Conservation (phyloP, 2,888 invertebrate species). For the Drosophila tanythrix region DNA sequence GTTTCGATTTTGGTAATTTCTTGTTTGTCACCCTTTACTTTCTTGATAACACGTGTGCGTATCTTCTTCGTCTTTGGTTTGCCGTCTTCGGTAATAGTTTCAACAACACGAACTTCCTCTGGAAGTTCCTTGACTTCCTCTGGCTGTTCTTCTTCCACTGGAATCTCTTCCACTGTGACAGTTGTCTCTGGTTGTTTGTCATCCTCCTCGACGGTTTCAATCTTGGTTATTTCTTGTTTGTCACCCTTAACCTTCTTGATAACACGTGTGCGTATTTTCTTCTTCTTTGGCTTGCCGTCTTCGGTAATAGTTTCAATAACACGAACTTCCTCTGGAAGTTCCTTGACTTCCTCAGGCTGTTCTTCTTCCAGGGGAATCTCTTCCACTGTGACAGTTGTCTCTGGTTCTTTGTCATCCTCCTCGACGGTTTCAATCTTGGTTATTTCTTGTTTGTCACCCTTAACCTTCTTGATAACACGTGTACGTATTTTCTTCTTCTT, state of each 20-base stretch:
- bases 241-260: slow-evolving; percentile 50
- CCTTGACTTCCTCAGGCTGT: slow-evolving; percentile 29
- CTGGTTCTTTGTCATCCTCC: slow-evolving; percentile 48
- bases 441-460: slow-evolving; percentile 51
- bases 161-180: slow-evolving; percentile 44
- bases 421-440: slow-evolving; percentile 55
- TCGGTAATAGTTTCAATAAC: slow-evolving; percentile 40
- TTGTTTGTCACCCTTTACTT: slow-evolving; percentile 11
- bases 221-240: slow-evolving; percentile 50
- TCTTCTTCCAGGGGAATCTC: slow-evolving; percentile 41
- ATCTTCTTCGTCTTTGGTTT: slow-evolving; percentile 41
- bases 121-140: slow-evolving; percentile 43
- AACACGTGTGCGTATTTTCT: slow-evolving; percentile 48
- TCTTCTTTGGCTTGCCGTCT: slow-evolving; percentile 47
- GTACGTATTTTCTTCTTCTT: slow-evolving; percentile 52
- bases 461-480: slow-evolving; percentile 52
- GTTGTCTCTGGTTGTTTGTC: slow-evolving; percentile 46
- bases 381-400: slow-evolving; percentile 47
- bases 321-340: slow-evolving; percentile 49
- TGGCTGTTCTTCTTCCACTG: slow-evolving; percentile 25
- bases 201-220: slow-evolving; percentile 53
- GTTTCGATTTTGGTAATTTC: slow-evolving; percentile 53
- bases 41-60: slow-evolving; percentile 48
- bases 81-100: slow-evolving; percentile 43
- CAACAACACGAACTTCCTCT: slow-evolving; percentile 44